Percentiles rank a stretch among this genome's conserved stretches.
Evolutionary conservation across 2,113 vertebrate genomes (phyloP).

Genomic region (Macaca mulatta): DNA sequence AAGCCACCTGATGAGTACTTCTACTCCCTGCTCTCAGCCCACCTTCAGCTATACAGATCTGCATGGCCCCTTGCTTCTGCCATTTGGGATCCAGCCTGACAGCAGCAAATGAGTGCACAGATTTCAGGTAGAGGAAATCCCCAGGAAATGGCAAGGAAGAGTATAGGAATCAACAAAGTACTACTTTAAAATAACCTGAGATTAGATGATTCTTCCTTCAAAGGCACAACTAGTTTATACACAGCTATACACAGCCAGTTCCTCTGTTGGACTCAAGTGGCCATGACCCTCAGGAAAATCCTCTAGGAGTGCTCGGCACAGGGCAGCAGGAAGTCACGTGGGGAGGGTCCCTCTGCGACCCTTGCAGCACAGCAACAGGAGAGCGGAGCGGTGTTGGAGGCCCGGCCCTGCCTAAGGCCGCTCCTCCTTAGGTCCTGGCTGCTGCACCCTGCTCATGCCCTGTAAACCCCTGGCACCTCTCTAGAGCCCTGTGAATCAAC

Average conservation of each 20-base stretch:
- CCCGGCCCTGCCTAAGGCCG: rapidly evolving
- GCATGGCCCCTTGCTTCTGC: neutral
- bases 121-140: neutral
- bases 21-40: neutral
- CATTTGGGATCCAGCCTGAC: neutral
- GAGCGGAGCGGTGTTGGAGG: neutral
- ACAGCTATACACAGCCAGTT: neutral
- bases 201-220: neutral
- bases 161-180: neutral
- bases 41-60: neutral
- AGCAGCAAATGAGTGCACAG: neutral
- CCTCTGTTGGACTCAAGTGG: neutral
- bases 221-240: neutral
- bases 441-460: neutral
- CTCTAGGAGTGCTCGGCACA: neutral
- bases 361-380: neutral
- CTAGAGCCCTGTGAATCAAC: neutral
- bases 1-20: neutral
- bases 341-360: neutral
- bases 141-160: neutral
- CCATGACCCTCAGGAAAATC: neutral
- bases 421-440: neutral
- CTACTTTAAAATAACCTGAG: neutral
- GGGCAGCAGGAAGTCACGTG: neutral
- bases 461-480: neutral